Base-by-base conservation (phyloP, 2,888 invertebrate genomes). In the Clostera curtula region DNA sequence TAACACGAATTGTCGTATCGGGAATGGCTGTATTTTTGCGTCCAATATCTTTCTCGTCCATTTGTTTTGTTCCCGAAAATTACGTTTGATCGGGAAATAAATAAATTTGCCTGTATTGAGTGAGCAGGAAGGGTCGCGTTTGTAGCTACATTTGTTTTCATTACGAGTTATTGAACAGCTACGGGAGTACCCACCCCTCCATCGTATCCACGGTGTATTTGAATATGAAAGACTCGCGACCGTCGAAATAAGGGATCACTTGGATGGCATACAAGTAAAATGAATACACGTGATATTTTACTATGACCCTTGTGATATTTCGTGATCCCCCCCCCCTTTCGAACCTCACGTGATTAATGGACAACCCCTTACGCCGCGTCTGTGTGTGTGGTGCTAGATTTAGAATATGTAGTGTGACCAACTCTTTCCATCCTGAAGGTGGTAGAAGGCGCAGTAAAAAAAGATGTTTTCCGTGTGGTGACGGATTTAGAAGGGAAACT, bases 131-230 rank as follows among this genome's bases (percentile, higher is more conserved):
- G 66, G 66, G 65, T 67, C 62, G 58, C 49, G 55, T 52, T 63
- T 57, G 58, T 56, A 59, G 63, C 57, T 60, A 66, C 67, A 71
- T 73, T 71, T 71, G 66, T 74, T 73, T 68, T 68, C 64, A 72
- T 72, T 69, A 66, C 63, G 62, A 63, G 58, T 65, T 72, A 74
- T 72, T 64, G 64, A 66, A 62, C 65, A 56, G 51, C 48, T 44
- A 36, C 33, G 42, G 45, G 55, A 51, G 47, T 48, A 44, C 54
- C 56, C 49, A 52, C 54, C 49, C 49, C 43, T 49, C 43, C 56
- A 40, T 53, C 48, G 48, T 48, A 53, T 54, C 56, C 47, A 49
- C 52, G 48, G 43, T 48, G 49, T 65, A 64, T 65, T 61, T 60
- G 59, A 63, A 57, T 57, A 60, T 57, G 49, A 62, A 62, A 57